These are phyloP conservation scores for Triplophysa bombifrons DNA, from an alignment of 2,797 vertebrate genomes.

Conservation along the genomic window DNA sequence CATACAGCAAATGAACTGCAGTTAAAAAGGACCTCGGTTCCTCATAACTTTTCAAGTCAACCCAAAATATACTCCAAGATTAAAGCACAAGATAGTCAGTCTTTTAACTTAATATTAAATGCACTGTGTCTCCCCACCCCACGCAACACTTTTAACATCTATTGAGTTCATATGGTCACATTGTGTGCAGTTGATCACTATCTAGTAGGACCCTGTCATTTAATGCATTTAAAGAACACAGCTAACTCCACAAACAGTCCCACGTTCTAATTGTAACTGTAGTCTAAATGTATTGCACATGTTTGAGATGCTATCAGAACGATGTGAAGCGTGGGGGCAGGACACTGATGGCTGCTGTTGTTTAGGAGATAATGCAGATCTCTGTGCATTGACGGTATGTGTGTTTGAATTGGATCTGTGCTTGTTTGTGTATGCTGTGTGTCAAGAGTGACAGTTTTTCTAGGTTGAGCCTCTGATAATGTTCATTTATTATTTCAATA, in stretches of 20 bases:
- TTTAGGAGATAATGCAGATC: slow-evolving; percentile 49
- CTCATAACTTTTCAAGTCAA: slow-evolving; percentile 22
- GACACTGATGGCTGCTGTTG: slow-evolving; percentile 33
- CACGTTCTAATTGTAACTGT: slow-evolving; percentile 18
- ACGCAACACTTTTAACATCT: slow-evolving; percentile 5
- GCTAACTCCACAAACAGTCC: slow-evolving; percentile 30
- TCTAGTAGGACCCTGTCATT: slow-evolving; percentile 5
- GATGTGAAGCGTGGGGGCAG: slow-evolving; percentile 7
- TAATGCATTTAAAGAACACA: slow-evolving; percentile 43
- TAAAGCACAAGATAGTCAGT: slow-evolving; percentile 14
- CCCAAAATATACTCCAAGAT: slow-evolving; percentile 12
- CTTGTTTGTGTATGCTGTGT: slow-evolving; percentile 34
- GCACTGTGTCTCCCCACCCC: background rate
- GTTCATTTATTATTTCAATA: background rate
- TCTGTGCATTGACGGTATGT: slow-evolving; percentile 54
- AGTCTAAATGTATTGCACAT: slow-evolving; percentile 44
- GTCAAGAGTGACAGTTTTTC: slow-evolving; percentile 25
- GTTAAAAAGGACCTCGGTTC: slow-evolving; percentile 26
- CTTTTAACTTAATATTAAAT: slow-evolving; percentile 18
- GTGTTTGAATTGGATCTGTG: slow-evolving; percentile 32
- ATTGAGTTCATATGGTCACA: slow-evolving; percentile 11
- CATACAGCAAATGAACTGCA: slow-evolving; percentile 35
- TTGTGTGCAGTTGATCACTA: background rate
- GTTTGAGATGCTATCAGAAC: slow-evolving; percentile 50
- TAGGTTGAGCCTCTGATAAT: background rate